Base-by-base conservation (phyloP, 2,113 vertebrate genomes). In the Chitala chitala region DNA sequence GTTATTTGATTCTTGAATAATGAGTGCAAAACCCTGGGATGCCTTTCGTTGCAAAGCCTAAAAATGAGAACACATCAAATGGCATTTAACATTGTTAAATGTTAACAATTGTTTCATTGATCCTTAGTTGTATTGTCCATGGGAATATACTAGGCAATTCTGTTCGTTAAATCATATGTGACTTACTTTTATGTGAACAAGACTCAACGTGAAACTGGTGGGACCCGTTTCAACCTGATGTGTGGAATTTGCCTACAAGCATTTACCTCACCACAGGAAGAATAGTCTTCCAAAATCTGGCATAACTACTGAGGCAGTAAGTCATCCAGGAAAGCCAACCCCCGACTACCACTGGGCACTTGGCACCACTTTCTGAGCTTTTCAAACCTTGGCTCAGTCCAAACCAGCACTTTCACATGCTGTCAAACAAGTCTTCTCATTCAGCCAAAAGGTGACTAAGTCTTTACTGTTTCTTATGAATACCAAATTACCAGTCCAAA, bases 141-240 rank as follows among this genome's bases (percentile, higher is more conserved):
- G 8, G 17, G 38, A 63, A 38, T 33, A 63, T 36, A 38, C 33
- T 36, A 20, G 17, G 59, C 59, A 36, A 29, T 36, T 36, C 33
- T 20, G 20, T 20, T 36, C n/a, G 33, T 33, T 36, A 29, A 38
- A 17, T 36, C 38, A 36, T 46, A 42, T 44, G 20, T 54, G 46
- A 71, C 26, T 73, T 22, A 74, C 77, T 63, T 65, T 74, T 56
- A n/a, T 40, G 10, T 46, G 75, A 78, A 78, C 86, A 88, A 82
- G 87, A 86, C 78, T 68, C 77, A 71, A 81, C 84, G 26, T 73
- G 72, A 73, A 64, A 59, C 58, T 50, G 4, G 5, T n/a, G 44
- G 85, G 87, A 83, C 74, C 20, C 77, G 77, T 76, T 71, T 78
- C 78, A 81, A 80, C 81, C 80, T 85, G 82, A 87, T n/a, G 83